Percentiles rank a stretch among this genome's conserved stretches.
Conservation (phyloP, 2,113 vertebrate genomes). For the Myrmophylax atrothorax region DNA sequence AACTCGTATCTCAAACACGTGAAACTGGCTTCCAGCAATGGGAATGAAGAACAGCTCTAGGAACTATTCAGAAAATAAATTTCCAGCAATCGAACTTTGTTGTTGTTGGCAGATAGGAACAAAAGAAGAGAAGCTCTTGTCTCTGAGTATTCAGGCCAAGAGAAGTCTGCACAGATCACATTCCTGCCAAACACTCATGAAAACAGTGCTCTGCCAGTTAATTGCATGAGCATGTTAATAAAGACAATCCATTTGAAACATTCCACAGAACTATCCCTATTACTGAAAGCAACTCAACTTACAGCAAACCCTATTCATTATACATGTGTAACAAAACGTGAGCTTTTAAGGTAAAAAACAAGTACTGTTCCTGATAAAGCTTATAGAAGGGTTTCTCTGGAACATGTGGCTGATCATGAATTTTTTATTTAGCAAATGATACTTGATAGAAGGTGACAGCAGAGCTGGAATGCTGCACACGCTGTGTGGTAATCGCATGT, state of each 20-base stretch:
- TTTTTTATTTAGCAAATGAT: neutral
- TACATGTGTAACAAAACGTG: neutral
- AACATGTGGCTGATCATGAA: neutral
- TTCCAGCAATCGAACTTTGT: neutral
- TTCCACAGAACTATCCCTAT: neutral
- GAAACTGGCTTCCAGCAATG: neutral
- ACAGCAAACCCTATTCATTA: neutral
- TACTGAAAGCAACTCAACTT: neutral
- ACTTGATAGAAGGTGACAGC: neutral
- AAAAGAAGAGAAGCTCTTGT: neutral
- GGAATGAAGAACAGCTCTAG: neutral
- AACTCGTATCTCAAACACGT: fast-evolving
- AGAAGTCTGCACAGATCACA: fast-evolving
- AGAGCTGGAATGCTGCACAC: neutral
- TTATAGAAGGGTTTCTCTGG: neutral
- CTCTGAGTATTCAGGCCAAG: neutral
- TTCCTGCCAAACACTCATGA: neutral
- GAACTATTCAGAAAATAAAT: neutral
- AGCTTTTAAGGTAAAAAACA: neutral
- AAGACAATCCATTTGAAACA: neutral
- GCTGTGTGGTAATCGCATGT: neutral
- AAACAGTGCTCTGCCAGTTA: neutral
- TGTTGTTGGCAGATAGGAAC: neutral
- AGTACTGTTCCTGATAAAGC: neutral
- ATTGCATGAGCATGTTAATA: neutral